Base-by-base conservation (phyloP, 2,797 vertebrate species). In the Arnoldichthys spilopterus region DNA sequence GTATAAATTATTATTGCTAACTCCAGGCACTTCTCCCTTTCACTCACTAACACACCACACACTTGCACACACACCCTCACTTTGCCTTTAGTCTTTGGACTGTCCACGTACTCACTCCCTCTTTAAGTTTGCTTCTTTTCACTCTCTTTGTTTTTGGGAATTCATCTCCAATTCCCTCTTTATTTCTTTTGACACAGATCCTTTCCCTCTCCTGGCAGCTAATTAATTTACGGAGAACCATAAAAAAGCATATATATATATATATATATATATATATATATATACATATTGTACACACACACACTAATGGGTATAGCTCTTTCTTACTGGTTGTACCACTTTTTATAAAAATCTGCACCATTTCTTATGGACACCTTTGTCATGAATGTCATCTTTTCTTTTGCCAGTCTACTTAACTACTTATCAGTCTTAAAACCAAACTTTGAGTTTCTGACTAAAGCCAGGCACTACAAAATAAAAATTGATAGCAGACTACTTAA, bases 1-100 rank as follows among this genome's bases (percentile, higher is more conserved):
- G 94, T 95, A 95, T 95, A 94, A 95, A 95, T 95, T 95, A 95
- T 95, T 94, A 93, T 95, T 94, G 89, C 93, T 94, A 93, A 95
- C 94, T 95, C 92, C 92, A 90, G 94, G 94, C 94, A 93, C 87
- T 94, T 94, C 91, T 94, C 90, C 87, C 85, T 78, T 79, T 82
- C 81, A 53, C 82, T 74, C 77, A 84, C 63, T 56, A 84, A 75
- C 76, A 71, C 80, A 4, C 63, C 43, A 56, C 58, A 28, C 69
- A 32, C 43, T 47, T 16, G 43, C 66, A 75, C 74, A 62, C 67
- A 62, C n/a, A 40, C 61, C 2, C 58, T n/a, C 79, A 58, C 78
- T 72, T 87, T 85, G 87, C 86, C 87, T 85, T 87, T 85, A 81
- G 81, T 81, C 75, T 78, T 82, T 81, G 77, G 86, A 86, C 68